phyloP scores from a whole-genome alignment of 2,888 invertebrate genomes.

The Allacma fusca region DNA sequence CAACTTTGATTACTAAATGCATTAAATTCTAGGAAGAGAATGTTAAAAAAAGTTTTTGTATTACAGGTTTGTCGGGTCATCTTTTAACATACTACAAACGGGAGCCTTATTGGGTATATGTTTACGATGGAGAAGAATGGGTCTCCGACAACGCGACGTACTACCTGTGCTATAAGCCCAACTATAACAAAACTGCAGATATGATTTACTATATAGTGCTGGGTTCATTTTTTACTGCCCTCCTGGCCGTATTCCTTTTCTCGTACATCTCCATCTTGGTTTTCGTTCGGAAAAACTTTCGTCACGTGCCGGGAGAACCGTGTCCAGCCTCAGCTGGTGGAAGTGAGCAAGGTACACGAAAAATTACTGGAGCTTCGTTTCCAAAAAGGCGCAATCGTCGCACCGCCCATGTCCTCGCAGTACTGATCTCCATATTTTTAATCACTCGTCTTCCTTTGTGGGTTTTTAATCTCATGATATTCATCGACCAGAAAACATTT shows the following conservation, averaged over 20 bases:
- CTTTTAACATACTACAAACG: constrained; percentile 46
- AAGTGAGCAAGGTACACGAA: no score
- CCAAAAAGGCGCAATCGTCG: background rate
- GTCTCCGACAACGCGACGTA: constrained; percentile 41
- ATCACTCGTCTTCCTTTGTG: constrained; percentile 22
- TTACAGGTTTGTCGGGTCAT: constrained; percentile 45
- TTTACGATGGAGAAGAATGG: background rate
- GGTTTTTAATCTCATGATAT: constrained; percentile 3
- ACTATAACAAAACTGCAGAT: constrained; percentile 36
- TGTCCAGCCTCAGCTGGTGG: background rate
- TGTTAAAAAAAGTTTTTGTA: no score
- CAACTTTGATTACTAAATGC: no score
- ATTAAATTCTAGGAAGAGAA: no score
- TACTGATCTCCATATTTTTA: constrained; percentile 7
- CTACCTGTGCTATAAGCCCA: constrained; percentile 45
- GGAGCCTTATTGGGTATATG: constrained; percentile 44
- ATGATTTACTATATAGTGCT: constrained; percentile 45
- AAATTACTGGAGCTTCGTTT: background rate
- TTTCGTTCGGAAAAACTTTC: constrained; percentile 49
- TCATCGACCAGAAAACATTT: background rate
- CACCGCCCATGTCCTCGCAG: constrained; percentile 14
- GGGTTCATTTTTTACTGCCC: constrained; percentile 44
- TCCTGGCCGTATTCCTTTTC: constrained; percentile 47
- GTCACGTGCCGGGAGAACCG: constrained; percentile 2
- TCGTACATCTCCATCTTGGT: constrained; percentile 56